A percentile compares a stretch with the other conserved stretches of the same genome.
Conservation (phyloP, 2,797 vertebrate genomes). For the Brachyalestes nurse region DNA sequence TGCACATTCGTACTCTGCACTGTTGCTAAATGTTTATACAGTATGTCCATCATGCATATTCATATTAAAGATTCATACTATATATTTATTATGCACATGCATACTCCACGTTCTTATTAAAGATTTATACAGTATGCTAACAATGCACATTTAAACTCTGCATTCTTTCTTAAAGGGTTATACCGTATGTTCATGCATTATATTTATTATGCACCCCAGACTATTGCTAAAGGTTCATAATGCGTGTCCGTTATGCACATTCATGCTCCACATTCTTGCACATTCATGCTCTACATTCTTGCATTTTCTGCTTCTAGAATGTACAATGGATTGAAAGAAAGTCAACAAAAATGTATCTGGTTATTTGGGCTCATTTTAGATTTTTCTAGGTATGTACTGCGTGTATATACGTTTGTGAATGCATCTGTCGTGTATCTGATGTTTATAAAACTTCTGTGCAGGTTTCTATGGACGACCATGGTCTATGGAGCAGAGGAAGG, state of each 20-base stretch:
- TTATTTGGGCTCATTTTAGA: too few species aligned
- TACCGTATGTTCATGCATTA: neutral
- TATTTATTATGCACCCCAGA: neutral
- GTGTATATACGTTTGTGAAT: slow-evolving; percentile 6
- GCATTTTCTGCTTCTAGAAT: neutral
- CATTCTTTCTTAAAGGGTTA: neutral
- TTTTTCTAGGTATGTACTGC: neutral
- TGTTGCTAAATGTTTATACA: neutral
- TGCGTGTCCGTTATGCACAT: too few species aligned
- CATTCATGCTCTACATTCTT: neutral
- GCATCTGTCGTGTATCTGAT: neutral
- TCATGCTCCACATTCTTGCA: neutral
- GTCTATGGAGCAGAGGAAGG: slow-evolving; percentile 88
- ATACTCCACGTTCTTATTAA: neutral
- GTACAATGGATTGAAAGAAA: neutral
- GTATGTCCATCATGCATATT: neutral
- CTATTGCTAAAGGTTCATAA: too few species aligned
- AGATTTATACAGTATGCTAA: neutral
- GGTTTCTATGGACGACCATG: slow-evolving; percentile 89
- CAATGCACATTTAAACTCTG: neutral
- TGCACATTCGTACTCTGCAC: neutral
- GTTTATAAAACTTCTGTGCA: slow-evolving; percentile 51
- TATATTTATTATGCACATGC: neutral
- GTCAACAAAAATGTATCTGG: neutral
- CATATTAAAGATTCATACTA: neutral